Percentiles rank a stretch among this genome's conserved stretches.
Evolutionary conservation across 1,140 invertebrate genomes (phyloP).

Genomic region (Neodiprion fabricii): DNA sequence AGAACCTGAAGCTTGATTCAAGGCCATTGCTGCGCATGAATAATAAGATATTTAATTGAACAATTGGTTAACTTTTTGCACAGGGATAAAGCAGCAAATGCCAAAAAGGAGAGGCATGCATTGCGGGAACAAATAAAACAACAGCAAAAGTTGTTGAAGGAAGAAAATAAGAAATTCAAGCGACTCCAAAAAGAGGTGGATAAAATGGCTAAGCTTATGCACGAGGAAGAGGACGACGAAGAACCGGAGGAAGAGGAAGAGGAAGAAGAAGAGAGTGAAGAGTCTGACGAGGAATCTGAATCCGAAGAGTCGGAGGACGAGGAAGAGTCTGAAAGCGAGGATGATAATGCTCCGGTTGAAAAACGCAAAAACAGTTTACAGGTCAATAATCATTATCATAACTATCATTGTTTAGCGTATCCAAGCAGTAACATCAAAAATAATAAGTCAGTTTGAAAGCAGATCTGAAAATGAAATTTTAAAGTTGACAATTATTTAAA

Average conservation of each 20-base stretch:
- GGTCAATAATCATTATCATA: slow-evolving; percentile 30
- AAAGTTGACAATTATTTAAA: background rate
- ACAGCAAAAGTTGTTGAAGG: slow-evolving; percentile 74
- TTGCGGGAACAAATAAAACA: slow-evolving; percentile 83
- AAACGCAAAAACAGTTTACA: slow-evolving; percentile 51
- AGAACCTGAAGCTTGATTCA: too few species aligned
- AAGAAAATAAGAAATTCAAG: slow-evolving; percentile 79
- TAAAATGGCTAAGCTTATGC: slow-evolving; percentile 87
- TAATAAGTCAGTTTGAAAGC: too few species aligned
- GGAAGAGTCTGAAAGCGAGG: slow-evolving; percentile 67
- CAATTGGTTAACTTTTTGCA: background rate
- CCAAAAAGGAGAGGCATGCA: slow-evolving; percentile 77
- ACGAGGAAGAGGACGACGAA: slow-evolving; percentile 77
- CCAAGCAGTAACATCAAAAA: too few species aligned
- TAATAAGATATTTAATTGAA: slow-evolving; percentile 11
- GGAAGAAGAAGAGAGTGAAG: slow-evolving; percentile 70
- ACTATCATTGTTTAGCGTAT: background rate
- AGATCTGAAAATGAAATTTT: slow-evolving; percentile 9
- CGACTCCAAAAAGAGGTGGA: slow-evolving; percentile 85
- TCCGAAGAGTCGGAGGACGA: slow-evolving; percentile 70
- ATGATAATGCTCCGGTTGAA: slow-evolving; percentile 63
- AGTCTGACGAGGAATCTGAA: slow-evolving; percentile 65
- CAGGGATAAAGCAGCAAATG: slow-evolving; percentile 75
- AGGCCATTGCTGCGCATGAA: background rate
- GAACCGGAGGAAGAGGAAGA: slow-evolving; percentile 61